These are phyloP conservation scores for Calliopum simillimum DNA, from an alignment of 2,888 invertebrate genomes.

Conservation along the genomic window DNA sequence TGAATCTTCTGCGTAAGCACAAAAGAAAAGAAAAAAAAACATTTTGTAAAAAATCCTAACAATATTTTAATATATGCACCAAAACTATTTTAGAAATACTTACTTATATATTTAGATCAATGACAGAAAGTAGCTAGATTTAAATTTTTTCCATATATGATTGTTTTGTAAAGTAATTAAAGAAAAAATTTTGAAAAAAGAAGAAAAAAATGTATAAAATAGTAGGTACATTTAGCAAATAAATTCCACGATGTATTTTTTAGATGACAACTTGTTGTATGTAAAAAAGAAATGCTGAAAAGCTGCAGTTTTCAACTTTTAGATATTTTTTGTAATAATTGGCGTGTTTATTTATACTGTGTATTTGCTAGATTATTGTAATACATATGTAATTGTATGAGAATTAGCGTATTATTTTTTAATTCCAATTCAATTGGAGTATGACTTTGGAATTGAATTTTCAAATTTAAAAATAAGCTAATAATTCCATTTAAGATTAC, in stretches of 20 bases:
- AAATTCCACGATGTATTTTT: slow-evolving; percentile 21
- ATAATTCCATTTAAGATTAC: no score
- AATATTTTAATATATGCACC: slow-evolving; percentile 27
- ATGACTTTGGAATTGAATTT: no score
- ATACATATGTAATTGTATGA: no score
- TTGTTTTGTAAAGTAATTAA: slow-evolving; percentile 23
- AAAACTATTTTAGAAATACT: slow-evolving; percentile 20
- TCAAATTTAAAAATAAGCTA: no score
- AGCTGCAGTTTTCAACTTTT: no score
- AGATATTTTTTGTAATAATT: no score
- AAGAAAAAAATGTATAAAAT: neutral
- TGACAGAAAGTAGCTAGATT: slow-evolving; percentile 56
- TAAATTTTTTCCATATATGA: slow-evolving; percentile 47
- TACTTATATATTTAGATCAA: slow-evolving; percentile 23
- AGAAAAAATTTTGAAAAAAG: neutral
- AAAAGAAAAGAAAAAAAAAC: neutral
- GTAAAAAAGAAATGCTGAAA: no score
- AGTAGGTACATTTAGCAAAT: neutral
- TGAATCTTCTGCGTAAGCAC: neutral
- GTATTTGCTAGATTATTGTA: no score
- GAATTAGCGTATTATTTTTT: no score
- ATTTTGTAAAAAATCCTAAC: slow-evolving; percentile 5
- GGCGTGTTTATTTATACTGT: no score
- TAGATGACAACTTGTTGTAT: slow-evolving; percentile 16
- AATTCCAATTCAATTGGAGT: no score